Base-by-base conservation (phyloP, 1,140 invertebrate genomes). In the Tribolium castaneum region DNA sequence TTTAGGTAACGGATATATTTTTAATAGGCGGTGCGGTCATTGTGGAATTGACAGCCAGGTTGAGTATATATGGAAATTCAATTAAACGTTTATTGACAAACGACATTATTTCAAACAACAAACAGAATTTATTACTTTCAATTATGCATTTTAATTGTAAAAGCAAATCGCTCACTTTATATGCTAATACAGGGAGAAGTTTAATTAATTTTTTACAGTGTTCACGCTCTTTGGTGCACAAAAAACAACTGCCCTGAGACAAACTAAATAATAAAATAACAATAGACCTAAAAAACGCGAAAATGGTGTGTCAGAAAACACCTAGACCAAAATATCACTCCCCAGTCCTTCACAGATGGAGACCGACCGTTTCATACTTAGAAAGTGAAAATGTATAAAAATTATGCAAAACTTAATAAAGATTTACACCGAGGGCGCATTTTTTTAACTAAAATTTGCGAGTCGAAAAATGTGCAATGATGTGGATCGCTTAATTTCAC, bases 81-180 rank as follows among this genome's bases (percentile, higher is more conserved):
- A 75, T 75, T 75, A 75, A 75, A 75, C 73, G 73, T 75, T 59
- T 75, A 75, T 75, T 75, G 73, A 75, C 73, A 59, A 56, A 75
- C 73, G 52, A 75, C 73, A 50, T 62, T 62, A 62, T 75, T 75
- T 75, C 73, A 75, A 75, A 59, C 73, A 75, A 62, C 73, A 30
- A 62, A 62, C 73, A 50, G 39, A 75, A 75, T 75, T 75, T 75
- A 75, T 75, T 75, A 75, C 73, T 75, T 75, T 75, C 73, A 75
- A 75, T 75, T 75, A 75, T 56, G 52, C 73, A 62, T 62, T 75
- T 75, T 75, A 75, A 75, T 75, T 75, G 39, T 62, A 56, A 59
- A 75, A 75, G 35, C 73, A 59, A 75, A 75, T 62, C 73, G 52
- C 2, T 56, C 73, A 75, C 56, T 75, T 75, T 75, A 75, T 75